Evolutionary conservation across 2,797 vertebrate species (phyloP).

Genomic region (Dryobates pubescens): DNA sequence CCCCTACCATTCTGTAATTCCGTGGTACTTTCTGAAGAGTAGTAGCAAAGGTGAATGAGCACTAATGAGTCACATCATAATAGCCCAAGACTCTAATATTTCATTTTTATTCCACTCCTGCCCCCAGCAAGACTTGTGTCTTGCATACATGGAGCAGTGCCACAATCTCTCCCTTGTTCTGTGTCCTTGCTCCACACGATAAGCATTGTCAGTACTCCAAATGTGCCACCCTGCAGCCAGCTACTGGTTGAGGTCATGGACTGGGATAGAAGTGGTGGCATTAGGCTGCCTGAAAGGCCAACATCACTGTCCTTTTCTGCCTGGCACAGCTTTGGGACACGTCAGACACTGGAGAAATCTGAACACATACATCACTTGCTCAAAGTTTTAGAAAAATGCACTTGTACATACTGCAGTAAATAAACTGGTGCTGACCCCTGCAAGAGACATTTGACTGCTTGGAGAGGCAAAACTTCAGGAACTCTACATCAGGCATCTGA

Average conservation of each 20-base stretch:
- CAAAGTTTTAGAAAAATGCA: background rate
- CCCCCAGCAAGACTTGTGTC: background rate
- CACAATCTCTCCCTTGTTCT: constrained; percentile 8
- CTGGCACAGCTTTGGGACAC: background rate
- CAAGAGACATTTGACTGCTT: background rate
- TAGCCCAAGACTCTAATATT: background rate
- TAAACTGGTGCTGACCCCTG: background rate
- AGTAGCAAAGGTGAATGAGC: background rate
- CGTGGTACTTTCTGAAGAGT: background rate
- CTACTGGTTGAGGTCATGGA: background rate
- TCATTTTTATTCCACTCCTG: background rate
- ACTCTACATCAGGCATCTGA: background rate
- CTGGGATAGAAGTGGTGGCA: background rate
- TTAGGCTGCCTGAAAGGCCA: background rate
- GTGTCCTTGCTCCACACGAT: background rate
- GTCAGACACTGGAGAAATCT: background rate
- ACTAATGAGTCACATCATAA: background rate
- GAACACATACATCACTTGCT: accelerated
- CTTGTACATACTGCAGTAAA: background rate
- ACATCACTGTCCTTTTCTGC: background rate
- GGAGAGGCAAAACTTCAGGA: background rate
- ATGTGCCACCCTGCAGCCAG: background rate
- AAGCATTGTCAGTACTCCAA: accelerated
- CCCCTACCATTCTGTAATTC: too few relatives aligned
- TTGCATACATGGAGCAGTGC: background rate